These are phyloP conservation scores for Dysmachus trigonus DNA, from an alignment of 2,888 invertebrate species.

Conservation along the genomic window DNA sequence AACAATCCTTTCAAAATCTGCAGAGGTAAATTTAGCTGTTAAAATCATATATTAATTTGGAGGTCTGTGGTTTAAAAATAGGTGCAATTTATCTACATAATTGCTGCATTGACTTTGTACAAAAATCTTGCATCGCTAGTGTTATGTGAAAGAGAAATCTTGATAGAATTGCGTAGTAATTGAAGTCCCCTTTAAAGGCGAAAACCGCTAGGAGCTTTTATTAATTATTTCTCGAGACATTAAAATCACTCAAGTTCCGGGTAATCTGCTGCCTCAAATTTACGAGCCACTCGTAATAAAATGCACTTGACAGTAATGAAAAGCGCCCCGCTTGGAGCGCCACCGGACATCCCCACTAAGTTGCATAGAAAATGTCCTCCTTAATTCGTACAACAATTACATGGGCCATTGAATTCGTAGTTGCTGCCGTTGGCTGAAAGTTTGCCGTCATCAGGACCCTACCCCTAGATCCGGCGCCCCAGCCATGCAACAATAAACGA, in stretches of 20 bases:
- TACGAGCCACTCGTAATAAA: neutral
- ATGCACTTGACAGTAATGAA: neutral
- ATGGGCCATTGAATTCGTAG: neutral
- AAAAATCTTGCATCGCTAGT: too few species aligned
- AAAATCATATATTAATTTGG: too few species aligned
- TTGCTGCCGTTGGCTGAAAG: neutral
- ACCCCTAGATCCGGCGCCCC: neutral
- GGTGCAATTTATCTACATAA: too few species aligned
- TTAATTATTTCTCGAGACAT: neutral
- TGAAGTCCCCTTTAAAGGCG: neutral
- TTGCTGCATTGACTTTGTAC: too few species aligned
- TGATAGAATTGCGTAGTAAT: too few species aligned
- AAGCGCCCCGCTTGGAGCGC: neutral
- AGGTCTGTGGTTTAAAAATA: too few species aligned
- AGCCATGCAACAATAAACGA: neutral
- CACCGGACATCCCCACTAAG: neutral
- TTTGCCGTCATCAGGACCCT: neutral
- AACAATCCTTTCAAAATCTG: too few species aligned
- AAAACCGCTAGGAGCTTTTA: neutral
- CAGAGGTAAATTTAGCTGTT: too few species aligned
- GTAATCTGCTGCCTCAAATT: neutral
- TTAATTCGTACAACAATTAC: conserved; percentile 1
- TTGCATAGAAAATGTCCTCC: neutral
- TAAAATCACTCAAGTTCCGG: neutral
- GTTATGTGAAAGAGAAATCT: too few species aligned